Base-by-base conservation (phyloP, 1,140 invertebrate genomes). In the Drosophila chauvacae region DNA sequence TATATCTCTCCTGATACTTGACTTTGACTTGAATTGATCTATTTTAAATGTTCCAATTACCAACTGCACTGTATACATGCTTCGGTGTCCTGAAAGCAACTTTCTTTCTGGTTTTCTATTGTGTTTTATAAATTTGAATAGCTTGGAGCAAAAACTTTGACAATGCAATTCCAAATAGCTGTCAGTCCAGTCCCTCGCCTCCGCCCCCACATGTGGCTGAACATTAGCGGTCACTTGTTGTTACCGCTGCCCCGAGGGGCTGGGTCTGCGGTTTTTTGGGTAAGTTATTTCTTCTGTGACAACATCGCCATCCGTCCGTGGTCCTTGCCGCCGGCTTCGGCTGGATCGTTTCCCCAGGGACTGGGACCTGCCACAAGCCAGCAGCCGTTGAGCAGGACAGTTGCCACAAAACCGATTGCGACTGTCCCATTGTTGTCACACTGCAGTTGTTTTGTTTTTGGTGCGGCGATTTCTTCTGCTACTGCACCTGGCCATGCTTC, bases 241-340 rank as follows among this genome's bases (percentile, higher is more conserved):
- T 48, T 58, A 26, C 60, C 41, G 41, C 45, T 62, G 48, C 57
- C 30, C 41, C 18, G 50, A 13, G 66, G 57, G 56, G 51, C 61
- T 63, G 62, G 70, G 66, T 80, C 73, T 90, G 84, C 77, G 84
- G 84, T 60, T 79, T 75, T 90, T 77, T 78, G 62, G 85, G 77
- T 68, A 88, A 85, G 69, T 78, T 88, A 88, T 88, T 90, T 90
- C 81, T 81, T 79, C 74, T 90, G 78, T 60, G 77, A 79, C 85
- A 84, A 71, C 73, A 73, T 85, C 70, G 75, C 74, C 37, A 42
- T 33, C 64, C 30, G 74, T 37, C 56, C 53, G 16, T 53, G 45
- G 39, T 33, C 41, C 37, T 55, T 58, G 53, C 51, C 65, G 41
- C 60, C 23, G 45, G 16, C 51, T 47, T 39, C 23, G 11, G 57